Evolutionary conservation across 2,797 vertebrate species (phyloP).

Genomic region (Manis pentadactyla): DNA sequence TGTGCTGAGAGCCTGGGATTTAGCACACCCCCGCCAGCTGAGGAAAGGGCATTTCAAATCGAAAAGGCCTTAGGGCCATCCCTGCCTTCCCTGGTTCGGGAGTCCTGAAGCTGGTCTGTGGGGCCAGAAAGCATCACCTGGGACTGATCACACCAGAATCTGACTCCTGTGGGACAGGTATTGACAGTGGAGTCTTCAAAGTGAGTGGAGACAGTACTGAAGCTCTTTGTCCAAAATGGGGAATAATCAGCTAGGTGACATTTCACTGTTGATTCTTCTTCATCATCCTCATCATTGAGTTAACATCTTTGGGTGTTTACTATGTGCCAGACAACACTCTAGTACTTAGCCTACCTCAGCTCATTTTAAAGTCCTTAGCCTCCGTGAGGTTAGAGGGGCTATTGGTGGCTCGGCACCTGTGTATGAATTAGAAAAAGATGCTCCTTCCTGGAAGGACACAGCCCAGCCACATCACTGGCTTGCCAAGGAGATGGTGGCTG

Average conservation of each 20-base stretch:
- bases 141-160: neutral
- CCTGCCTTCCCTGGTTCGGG: neutral
- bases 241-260: fast-evolving
- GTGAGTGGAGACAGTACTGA: slow-evolving; percentile 41
- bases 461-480: neutral
- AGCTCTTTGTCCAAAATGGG: neutral
- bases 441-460: neutral
- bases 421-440: slow-evolving; percentile 64
- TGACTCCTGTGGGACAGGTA: fast-evolving
- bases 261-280: neutral
- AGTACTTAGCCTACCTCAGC: neutral
- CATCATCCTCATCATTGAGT: neutral
- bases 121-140: neutral
- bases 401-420: neutral
- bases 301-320: neutral
- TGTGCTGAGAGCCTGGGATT: slow-evolving; percentile 77
- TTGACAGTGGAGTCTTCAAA: slow-evolving; percentile 15
- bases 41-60: slow-evolving; percentile 59
- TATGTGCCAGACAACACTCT: neutral
- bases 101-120: fast-evolving
- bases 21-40: slow-evolving; percentile 59
- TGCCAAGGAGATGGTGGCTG: neutral
- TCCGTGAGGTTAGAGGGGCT: neutral
- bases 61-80: neutral
- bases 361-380: neutral